These are phyloP conservation scores for Drosophila antonietae DNA, from an alignment of 2,888 invertebrate species.

Conservation along the genomic window DNA sequence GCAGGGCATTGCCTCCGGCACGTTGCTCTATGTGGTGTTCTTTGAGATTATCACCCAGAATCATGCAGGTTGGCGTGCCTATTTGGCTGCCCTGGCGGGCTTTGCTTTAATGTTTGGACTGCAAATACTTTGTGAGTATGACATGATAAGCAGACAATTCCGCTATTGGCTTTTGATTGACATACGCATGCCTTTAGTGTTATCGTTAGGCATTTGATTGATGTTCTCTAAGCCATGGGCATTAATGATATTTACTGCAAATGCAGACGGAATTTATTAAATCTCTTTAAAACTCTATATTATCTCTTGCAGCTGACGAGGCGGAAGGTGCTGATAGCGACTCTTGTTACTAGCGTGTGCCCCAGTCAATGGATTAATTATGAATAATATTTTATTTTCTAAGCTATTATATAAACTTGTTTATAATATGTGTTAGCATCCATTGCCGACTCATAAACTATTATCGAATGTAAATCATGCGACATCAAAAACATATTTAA, in stretches of 20 bases:
- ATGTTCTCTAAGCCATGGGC: constrained; percentile 20
- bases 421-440: neutral
- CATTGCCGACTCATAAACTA: neutral
- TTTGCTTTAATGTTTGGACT: constrained; percentile 90
- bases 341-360: constrained; percentile 42
- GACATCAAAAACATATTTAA: neutral
- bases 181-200: constrained; percentile 18
- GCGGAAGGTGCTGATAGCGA: constrained; percentile 67
- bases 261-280: constrained; percentile 13
- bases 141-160: constrained; percentile 16
- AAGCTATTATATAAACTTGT: constrained; percentile 9
- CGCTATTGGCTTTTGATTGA: constrained; percentile 26
- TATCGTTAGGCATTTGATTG: constrained; percentile 29
- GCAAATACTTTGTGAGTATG: constrained; percentile 84
- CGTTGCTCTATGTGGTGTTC: constrained; percentile 97
- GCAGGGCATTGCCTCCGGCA: constrained; percentile 92
- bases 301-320: constrained; percentile 58
- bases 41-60: constrained; percentile 93
- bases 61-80: constrained; percentile 87
- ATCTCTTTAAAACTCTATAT: constrained; percentile 11
- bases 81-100: constrained; percentile 88
- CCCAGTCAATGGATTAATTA: neutral
- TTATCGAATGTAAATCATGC: constrained; percentile 17
- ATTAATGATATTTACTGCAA: constrained; percentile 4
- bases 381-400: neutral